phyloP scores from a whole-genome alignment of 2,888 invertebrate genomes.

The Heliconius ismenius region DNA sequence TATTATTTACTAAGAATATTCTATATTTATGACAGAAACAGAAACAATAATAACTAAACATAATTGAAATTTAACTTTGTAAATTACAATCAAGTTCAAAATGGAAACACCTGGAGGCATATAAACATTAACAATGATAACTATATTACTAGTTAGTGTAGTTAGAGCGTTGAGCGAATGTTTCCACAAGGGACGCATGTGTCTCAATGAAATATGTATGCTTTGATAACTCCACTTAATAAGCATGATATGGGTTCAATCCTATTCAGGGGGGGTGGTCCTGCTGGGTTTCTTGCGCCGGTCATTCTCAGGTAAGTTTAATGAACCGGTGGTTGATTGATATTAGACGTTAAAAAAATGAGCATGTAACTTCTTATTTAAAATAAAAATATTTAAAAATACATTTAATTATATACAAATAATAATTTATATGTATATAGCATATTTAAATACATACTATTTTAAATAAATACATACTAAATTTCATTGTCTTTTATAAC shows the following conservation, averaged over 20 bases:
- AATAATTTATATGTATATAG: too few relatives aligned
- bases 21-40: not conserved
- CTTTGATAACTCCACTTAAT: not conserved
- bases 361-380: too few relatives aligned
- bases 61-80: slow-evolving; percentile 8
- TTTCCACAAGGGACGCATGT: not conserved
- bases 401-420: too few relatives aligned
- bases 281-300: too few relatives aligned
- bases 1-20: not conserved
- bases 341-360: too few relatives aligned
- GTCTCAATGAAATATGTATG: slow-evolving; percentile 1
- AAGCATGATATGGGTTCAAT: not conserved
- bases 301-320: too few relatives aligned
- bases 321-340: too few relatives aligned
- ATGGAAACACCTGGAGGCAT: not conserved
- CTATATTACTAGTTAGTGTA: slow-evolving; percentile 3
- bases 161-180: slow-evolving; percentile 2
- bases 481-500: too few relatives aligned
- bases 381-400: too few relatives aligned
- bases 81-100: slow-evolving; percentile 5
- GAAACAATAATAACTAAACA: not conserved
- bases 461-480: too few relatives aligned
- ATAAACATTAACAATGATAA: slow-evolving; percentile 1
- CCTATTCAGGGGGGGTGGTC: too few relatives aligned
- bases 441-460: too few relatives aligned